A percentile compares a stretch with the other conserved stretches of the same genome.
Conservation (phyloP, 2,888 invertebrate species). For the Dolichomitus sp. region DNA sequence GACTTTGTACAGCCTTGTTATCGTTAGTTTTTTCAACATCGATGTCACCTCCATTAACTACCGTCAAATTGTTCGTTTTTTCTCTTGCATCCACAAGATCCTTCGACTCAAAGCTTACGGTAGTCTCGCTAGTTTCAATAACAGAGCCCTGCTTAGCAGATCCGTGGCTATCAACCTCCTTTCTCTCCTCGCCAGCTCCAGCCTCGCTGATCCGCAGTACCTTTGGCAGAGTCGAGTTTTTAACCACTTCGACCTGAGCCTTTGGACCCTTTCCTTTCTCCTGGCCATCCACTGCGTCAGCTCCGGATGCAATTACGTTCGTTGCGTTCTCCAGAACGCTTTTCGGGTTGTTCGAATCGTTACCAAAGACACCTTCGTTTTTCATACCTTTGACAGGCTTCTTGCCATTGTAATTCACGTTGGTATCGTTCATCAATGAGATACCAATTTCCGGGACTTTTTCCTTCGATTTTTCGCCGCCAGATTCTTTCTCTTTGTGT, state of each 20-base stretch:
- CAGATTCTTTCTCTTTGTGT: conserved; percentile 15
- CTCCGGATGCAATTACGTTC: conserved; percentile 64
- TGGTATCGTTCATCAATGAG: conserved; percentile 79
- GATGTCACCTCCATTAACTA: not conserved
- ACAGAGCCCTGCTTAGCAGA: not conserved
- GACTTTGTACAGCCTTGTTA: conserved; percentile 32
- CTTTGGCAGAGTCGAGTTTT: conserved; percentile 70
- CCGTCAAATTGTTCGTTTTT: conserved; percentile 19
- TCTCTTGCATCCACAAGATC: not conserved
- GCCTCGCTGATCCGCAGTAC: conserved; percentile 27
- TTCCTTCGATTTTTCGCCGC: conserved; percentile 16
- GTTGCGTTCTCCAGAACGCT: conserved; percentile 59
- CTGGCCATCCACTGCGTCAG: conserved; percentile 40
- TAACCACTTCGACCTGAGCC: conserved; percentile 77
- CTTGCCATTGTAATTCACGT: conserved; percentile 74
- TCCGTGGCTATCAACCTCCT: not conserved
- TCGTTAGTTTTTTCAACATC: conserved; percentile 20
- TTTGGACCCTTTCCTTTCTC: conserved; percentile 72
- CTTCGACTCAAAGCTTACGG: not conserved
- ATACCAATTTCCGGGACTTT: conserved; percentile 66
- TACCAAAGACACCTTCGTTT: conserved; percentile 54
- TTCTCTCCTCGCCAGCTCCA: conserved; percentile 15
- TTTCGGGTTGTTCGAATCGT: conserved; percentile 35
- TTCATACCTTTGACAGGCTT: conserved; percentile 17
- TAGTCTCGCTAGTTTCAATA: not conserved